Evolutionary conservation across 2,113 vertebrate genomes (phyloP).

Genomic region (Eublepharis macularius): DNA sequence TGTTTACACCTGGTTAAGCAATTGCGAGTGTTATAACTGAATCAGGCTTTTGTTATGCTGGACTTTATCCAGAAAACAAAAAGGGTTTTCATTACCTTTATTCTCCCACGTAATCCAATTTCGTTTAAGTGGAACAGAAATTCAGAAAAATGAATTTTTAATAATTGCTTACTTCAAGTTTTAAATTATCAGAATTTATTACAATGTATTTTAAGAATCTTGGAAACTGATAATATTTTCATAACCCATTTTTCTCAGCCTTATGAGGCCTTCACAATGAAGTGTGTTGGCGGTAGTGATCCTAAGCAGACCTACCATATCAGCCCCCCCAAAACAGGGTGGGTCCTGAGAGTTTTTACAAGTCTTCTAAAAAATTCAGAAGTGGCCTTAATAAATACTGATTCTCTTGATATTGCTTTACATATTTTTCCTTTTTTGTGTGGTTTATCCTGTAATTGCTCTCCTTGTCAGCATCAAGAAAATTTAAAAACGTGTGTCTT

Average conservation of each 20-base stretch:
- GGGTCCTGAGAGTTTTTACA: too few species aligned
- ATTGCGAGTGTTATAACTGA: too few species aligned
- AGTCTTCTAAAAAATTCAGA: too few species aligned
- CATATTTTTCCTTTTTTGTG: too few species aligned
- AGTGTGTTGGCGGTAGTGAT: neutral
- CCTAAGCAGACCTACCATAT: neutral
- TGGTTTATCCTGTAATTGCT: neutral
- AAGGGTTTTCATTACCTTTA: too few species aligned
- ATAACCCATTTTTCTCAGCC: too few species aligned
- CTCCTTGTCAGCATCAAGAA: neutral
- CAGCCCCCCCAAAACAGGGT: neutral
- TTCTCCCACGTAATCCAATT: too few species aligned
- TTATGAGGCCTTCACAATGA: neutral
- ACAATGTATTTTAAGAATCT: neutral
- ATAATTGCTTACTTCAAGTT: neutral
- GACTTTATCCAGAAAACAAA: too few species aligned
- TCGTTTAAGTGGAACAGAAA: neutral
- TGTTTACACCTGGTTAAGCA: too few species aligned
- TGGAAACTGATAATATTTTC: neutral
- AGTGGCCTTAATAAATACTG: too few species aligned
- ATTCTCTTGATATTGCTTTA: too few species aligned
- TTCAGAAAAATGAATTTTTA: neutral
- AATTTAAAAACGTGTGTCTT: neutral
- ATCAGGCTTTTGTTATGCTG: too few species aligned
- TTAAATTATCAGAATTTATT: neutral